phyloP scores from a whole-genome alignment of 2,888 invertebrate species.

The Imbricaverruca yamaguchii region DNA sequence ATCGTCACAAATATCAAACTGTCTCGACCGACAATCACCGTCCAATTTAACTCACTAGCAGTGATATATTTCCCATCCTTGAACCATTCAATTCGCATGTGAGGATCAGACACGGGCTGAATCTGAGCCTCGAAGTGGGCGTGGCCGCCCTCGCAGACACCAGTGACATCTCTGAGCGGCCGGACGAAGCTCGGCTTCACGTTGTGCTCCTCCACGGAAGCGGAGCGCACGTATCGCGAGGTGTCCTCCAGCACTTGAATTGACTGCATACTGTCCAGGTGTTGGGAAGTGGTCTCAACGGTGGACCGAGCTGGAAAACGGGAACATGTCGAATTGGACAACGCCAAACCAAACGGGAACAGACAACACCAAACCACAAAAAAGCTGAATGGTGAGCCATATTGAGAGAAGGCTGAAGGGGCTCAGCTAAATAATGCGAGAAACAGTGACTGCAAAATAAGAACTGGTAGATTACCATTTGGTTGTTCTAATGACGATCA shows the following conservation, averaged over 20 bases:
- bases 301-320: conserved; percentile 57
- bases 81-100: conserved; percentile 92
- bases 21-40: too few relatives aligned
- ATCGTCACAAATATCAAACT: too few relatives aligned
- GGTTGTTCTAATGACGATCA: too few relatives aligned
- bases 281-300: conserved; percentile 80
- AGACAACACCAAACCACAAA: too few relatives aligned
- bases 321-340: too few relatives aligned
- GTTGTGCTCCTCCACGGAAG: conserved; percentile 61
- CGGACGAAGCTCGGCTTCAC: conserved; percentile 82
- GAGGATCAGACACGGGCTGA: conserved; percentile 84
- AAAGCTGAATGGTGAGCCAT: too few relatives aligned
- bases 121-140: conserved; percentile 90
- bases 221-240: conserved; percentile 74
- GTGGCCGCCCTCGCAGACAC: conserved; percentile 80
- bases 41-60: conserved; percentile 54
- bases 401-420: too few relatives aligned
- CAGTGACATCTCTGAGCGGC: conserved; percentile 74
- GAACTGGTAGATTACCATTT: too few relatives aligned
- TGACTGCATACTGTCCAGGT: conserved; percentile 62
- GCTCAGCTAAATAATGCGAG: too few relatives aligned
- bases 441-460: too few relatives aligned
- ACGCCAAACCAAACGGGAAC: too few relatives aligned
- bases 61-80: conserved; percentile 88
- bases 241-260: conserved; percentile 43